phyloP scores from a whole-genome alignment of 2,113 vertebrate species.

The Rhabdornis inornatus region DNA sequence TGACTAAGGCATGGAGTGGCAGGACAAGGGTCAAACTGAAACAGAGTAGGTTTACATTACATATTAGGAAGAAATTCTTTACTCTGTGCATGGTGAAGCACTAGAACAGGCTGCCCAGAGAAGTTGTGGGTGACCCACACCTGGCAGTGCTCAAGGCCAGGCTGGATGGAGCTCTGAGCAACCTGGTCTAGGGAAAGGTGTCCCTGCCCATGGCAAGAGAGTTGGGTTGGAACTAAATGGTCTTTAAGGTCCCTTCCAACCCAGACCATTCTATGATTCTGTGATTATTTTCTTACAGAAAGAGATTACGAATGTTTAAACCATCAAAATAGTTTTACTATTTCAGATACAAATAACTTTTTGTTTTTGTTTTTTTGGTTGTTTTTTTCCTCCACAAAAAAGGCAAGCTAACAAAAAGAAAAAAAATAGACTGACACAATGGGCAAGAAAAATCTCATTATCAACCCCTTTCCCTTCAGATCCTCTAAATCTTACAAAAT shows the following conservation, averaged over 20 bases:
- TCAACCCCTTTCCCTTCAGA: neutral
- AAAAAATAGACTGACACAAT: neutral
- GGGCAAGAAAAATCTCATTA: neutral
- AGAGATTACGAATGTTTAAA: neutral
- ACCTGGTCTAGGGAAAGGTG: neutral
- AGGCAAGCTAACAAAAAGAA: neutral
- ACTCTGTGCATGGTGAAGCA: neutral
- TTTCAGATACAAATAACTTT: neutral
- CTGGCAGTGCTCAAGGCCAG: neutral
- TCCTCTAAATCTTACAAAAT: neutral
- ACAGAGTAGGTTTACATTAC: neutral
- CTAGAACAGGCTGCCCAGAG: neutral
- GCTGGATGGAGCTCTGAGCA: neutral
- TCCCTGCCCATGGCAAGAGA: neutral
- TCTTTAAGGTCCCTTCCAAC: neutral
- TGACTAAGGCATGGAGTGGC: neutral
- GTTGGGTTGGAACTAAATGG: neutral
- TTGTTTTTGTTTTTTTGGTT: too few species aligned
- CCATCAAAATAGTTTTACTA: neutral
- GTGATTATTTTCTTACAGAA: neutral
- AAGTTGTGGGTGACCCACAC: neutral
- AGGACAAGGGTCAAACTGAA: neutral
- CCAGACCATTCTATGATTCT: neutral
- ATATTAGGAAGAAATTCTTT: neutral
- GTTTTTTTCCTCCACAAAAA: neutral